These are phyloP conservation scores for Clarias magur DNA, from an alignment of 2,113 vertebrate genomes.

Conservation along the genomic window DNA sequence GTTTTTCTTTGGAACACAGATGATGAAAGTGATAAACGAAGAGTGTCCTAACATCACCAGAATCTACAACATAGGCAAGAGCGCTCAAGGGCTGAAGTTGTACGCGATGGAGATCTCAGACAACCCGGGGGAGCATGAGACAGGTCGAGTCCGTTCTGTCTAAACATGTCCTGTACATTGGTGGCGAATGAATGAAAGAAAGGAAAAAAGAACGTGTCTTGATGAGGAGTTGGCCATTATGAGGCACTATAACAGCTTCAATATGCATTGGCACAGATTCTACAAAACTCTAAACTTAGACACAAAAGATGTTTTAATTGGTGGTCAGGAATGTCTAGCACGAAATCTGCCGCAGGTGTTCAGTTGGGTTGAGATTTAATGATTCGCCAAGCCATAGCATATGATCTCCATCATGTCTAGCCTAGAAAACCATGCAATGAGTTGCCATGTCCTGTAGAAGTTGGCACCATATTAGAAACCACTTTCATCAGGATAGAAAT, in stretches of 20 bases:
- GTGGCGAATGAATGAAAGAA: background rate
- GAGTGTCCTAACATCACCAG: conserved; percentile 93
- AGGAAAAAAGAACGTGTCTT: background rate
- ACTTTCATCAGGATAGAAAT: background rate
- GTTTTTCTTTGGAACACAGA: conserved; percentile 65
- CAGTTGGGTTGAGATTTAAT: background rate
- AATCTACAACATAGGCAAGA: conserved; percentile 93
- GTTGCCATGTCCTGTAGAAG: background rate
- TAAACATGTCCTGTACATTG: background rate
- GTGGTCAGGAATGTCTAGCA: background rate
- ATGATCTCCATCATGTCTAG: background rate
- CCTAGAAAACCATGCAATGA: background rate
- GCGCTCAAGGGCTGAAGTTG: conserved; percentile 86
- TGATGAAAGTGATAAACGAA: conserved; percentile 92
- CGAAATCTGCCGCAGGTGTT: background rate
- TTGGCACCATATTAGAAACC: background rate
- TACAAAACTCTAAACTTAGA: background rate
- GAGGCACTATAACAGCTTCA: background rate
- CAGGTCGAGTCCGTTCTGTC: conserved; percentile 69
- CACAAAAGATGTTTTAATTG: background rate
- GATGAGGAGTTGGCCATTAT: background rate
- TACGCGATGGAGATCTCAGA: conserved; percentile 91
- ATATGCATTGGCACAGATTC: background rate
- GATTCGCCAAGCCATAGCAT: background rate
- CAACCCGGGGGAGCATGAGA: conserved; percentile 91